Base-by-base conservation (phyloP, 2,113 vertebrate species). In the Podocnemis expansa region DNA sequence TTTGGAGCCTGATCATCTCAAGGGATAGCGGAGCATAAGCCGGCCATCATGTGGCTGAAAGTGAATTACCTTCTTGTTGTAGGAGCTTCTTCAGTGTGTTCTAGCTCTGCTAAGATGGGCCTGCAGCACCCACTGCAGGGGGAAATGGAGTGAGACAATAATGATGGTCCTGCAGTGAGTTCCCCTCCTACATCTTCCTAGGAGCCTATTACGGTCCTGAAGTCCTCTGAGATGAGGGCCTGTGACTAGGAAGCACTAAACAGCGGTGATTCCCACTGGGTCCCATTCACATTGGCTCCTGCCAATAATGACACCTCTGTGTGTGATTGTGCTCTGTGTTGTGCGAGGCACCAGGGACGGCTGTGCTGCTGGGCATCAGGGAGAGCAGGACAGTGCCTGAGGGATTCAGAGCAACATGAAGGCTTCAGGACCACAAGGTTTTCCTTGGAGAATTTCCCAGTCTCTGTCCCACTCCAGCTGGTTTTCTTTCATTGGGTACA, bases 1-100 rank as follows among this genome's bases (percentile, higher is more conserved):
- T 11, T 3, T 0, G 0, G 34, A 29, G 79, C 14, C 83, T 43
- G 3, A 0, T 6, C 14, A 25, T 5, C 6, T 38, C 19, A 38
- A 24, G 38, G 24, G 13, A 45, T 45, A 76, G 14, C 24, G 6
- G 38, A 27, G 41, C 12, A 6, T 27, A 45, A 14, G 41, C 25
- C 25, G 24, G 70, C 38, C 5, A 5, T 24, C 24, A 25, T 73
- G 10, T 24, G 38, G 41, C n/a, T 75, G 73, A 41, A 43, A 45
- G 73, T 27, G 22, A 13, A 14, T 70, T n/a, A n/a, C n/a, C 34
- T 38, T n/a, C 63, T 19, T 21, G 63, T 22, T 38, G 31, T 9
- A 70, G 19, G 60, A 34, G 17, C n/a, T 67, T n/a, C 17, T 67
- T 67, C 34, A n/a, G 34, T 70, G 34, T 67, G 60, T 1, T 67